Evolutionary conservation across 2,113 vertebrate species (phyloP), one percentile per base, ranked within the genome.

Genomic region (Anas platyrhynchos): DNA sequence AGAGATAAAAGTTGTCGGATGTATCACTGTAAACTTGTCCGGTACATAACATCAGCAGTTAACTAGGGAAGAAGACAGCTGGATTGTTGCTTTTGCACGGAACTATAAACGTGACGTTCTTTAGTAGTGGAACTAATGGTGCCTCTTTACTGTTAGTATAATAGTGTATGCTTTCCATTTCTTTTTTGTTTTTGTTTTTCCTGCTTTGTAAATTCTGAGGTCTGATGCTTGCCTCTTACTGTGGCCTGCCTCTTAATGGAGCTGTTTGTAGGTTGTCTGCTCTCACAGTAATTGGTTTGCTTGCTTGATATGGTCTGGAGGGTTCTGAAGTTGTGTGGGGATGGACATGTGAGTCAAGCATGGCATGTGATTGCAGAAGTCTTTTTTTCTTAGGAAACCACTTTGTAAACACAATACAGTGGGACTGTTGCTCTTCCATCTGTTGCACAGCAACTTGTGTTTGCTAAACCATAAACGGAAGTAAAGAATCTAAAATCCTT

Each of bases 111-210:
- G 22, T 55, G 22, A 29, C 38, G 67, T 67, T 67, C 21, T 43
- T 44, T 23, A 38, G 26, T 4, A 34, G 50, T 38, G 62, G 55
- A 56, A 21, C 22, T 38, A 52, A n/a, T 27, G 62, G 73, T 91
- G 36, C 12, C 16, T 48, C 21, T 54, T 58, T 58, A 44, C 31
- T 86, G 25, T 67, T n/a, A 41, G 26, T 14, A n/a, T 26, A 36
- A 10, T 3, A 65, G 55, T 11, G 14, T 7, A 3, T 0, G 0
- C 1, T 31, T 32, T 63, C 54, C 2, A 41, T 58, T 52, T 23
- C 31, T 29, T 75, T 13, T 41, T 52, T 52, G 23, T 52, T 52
- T 46, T 20, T 48, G 46, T 18, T 46, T 68, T 87, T 21, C 48
- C 11, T 52, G 17, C 0, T 0, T 31, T 69, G 11, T 8, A 21